These are phyloP conservation scores for Hormaphis cornu DNA, from an alignment of 1,140 invertebrate species.

Conservation along the genomic window DNA sequence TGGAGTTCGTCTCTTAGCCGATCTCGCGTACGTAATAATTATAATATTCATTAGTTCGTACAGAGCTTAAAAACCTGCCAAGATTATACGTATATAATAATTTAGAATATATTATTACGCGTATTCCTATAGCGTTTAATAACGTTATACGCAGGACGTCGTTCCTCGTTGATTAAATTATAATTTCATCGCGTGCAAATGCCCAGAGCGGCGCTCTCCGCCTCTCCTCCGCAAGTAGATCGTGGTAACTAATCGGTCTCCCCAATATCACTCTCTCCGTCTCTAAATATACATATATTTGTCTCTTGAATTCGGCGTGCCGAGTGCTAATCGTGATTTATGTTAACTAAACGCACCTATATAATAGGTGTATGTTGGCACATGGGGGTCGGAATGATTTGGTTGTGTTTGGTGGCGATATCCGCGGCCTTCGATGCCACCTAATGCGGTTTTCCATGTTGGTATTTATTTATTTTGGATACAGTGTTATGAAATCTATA, in stretches of 20 bases:
- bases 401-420: background rate
- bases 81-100: background rate
- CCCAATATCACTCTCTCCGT: no score
- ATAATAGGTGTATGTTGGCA: no score
- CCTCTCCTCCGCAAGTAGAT: background rate
- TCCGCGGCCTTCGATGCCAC: background rate
- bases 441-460: background rate
- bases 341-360: background rate
- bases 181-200: background rate
- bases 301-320: background rate
- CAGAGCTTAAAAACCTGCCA: background rate
- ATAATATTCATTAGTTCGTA: background rate
- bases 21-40: no score
- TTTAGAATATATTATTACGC: no score
- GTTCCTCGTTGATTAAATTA: background rate
- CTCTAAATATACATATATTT: no score
- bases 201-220: no score
- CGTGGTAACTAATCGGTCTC: background rate
- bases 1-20: no score
- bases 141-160: background rate
- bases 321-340: background rate
- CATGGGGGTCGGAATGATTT: background rate
- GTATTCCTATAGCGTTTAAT: no score
- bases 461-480: background rate
- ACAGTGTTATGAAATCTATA: background rate